Evolutionary conservation across 2,888 invertebrate genomes (phyloP), one percentile per base, ranked within the genome.

Genomic region (Seira musarum): DNA sequence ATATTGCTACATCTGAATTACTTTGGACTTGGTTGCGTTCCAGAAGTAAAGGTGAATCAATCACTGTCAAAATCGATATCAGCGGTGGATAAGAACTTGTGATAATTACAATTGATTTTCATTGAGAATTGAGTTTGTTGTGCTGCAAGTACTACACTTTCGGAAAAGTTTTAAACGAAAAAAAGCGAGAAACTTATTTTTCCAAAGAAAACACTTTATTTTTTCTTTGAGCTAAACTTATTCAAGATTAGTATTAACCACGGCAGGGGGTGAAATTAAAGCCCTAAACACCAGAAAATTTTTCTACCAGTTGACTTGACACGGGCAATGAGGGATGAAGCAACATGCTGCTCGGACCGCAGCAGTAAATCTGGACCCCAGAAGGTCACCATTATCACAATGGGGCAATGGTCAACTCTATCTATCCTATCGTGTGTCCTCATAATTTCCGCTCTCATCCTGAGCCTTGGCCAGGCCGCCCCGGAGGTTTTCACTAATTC

Each of bases 401-500:
- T 84, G 84, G 77, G 75, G 66, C 75, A 83, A 82, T 84, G 82
- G 84, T 61, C 81, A 57, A 13, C 81, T 63, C 69, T 77, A 25
- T 66, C 82, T 17, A 46, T 80, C 22, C 46, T 83, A 21, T 72
- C 72, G 17, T 69, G 66, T 49, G 71, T 85, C 30, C 71, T 84
- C 17, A 46, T 76, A 24, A 65, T 81, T 65, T 75, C 79, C 69
- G 79, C 73, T 73, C 53, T 73, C 73, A 75, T 76, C 71, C 64
- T 83, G 68, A 81, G 79, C 71, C 67, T 82, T 40, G 75, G 78
- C 61, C 82, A 82, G 76, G 88, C 87, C 77, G 87, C 86, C 66
- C 88, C 88, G 87, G 93, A 96, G 89, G 93, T 99, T 87, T 96
- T 97, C 91, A 98, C 98, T 89, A 98, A 98, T 90, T 94, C 96